These are phyloP conservation scores for Bufotes viridis DNA, from an alignment of 2,797 vertebrate species.

Conservation along the genomic window DNA sequence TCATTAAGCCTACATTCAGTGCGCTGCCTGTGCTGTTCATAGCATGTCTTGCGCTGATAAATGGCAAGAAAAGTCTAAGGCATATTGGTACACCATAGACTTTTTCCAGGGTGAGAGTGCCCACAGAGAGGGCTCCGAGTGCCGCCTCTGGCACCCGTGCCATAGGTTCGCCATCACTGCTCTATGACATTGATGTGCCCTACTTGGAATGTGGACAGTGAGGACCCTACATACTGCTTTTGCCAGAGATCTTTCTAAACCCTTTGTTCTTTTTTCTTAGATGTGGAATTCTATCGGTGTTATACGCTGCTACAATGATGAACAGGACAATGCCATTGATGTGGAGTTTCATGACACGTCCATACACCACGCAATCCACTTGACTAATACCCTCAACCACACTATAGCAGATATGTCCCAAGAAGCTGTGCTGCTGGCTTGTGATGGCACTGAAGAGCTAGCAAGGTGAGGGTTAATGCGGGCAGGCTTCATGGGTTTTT, in stretches of 20 bases:
- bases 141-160: too few species aligned
- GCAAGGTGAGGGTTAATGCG: slow-evolving; percentile 78
- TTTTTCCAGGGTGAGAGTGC: too few species aligned
- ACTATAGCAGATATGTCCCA: slow-evolving; percentile 87
- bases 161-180: too few species aligned
- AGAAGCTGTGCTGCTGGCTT: slow-evolving; percentile 90
- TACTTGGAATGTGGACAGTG: too few species aligned
- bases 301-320: slow-evolving; percentile 93
- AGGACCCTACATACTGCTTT: too few species aligned
- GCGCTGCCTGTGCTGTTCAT: too few species aligned
- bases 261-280: slow-evolving; percentile 68
- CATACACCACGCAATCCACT: slow-evolving; percentile 91
- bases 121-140: too few species aligned
- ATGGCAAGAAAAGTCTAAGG: too few species aligned
- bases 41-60: too few species aligned
- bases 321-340: slow-evolving; percentile 94
- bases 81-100: too few species aligned
- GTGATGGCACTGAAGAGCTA: slow-evolving; percentile 84
- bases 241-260: neutral
- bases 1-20: too few species aligned
- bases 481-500: neutral
- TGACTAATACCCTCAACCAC: slow-evolving; percentile 89
- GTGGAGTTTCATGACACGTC: slow-evolving; percentile 95
- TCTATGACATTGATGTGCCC: too few species aligned
- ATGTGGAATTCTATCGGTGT: slow-evolving; percentile 94